Evolutionary conservation across 2,797 vertebrate genomes (phyloP), one percentile per base, ranked within the genome.

Genomic region (Sciurus vulgaris): DNA sequence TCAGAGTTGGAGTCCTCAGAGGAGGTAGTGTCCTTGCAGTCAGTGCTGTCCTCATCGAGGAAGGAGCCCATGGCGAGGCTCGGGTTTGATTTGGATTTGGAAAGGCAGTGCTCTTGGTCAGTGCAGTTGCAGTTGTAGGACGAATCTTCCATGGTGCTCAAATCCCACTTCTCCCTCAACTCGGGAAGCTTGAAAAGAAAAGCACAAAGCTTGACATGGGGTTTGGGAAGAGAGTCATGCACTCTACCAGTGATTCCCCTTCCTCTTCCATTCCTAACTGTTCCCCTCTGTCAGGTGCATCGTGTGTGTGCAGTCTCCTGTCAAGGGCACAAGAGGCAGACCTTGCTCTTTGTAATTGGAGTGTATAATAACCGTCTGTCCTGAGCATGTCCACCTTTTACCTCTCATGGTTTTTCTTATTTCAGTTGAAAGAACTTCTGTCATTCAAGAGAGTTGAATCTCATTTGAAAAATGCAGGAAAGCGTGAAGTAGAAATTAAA

Each of bases 61-160:
- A 87, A 97, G 3, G 94, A 77, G n/a, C 95, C 96, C 41, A 94
- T 72, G 0, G 97, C 97, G 74, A 91, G 33, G 59, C 93, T 96
- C 35, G 78, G 86, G 41, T 44, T 41, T 22, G 97, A 96, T 7
- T 10, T 51, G 9, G 51, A 73, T 12, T 56, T 15, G 0, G 82
- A 95, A 22, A 70, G 87, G 41, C 8, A 9, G n/a, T 49, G 14
- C 3, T 70, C 33, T 33, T 15, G 33, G 15, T n/a, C 65, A 0
- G 61, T 89, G 54, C 65, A 38, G 30, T n/a, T n/a, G 30, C 30
- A 6, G 1, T 13, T 17, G 56, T 65, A 81, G 17, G 51, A 26
- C 22, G 78, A 41, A 67, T 59, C 4, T 2, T 35, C 47, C 96
- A 63, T 89, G 49, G 44, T n/a, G 41, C 35, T 49, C 6, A 26